Conservation (phyloP, 2,113 vertebrate species). For the Eudyptes chrysolophus region DNA sequence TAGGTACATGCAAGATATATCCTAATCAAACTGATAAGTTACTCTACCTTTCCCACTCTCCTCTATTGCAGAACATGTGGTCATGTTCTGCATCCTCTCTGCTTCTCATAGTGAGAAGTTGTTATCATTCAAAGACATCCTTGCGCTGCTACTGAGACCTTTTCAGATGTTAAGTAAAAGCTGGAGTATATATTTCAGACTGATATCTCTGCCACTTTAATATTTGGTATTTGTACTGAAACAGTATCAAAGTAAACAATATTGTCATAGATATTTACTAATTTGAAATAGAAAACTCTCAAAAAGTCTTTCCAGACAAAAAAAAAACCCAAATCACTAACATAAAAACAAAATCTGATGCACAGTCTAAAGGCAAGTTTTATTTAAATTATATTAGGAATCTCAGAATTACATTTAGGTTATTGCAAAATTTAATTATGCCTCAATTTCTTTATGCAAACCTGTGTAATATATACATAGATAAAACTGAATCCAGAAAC, state of each 20-base stretch:
- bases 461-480: background rate
- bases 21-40: background rate
- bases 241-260: background rate
- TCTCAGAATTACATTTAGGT: background rate
- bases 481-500: background rate
- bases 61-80: fast-evolving
- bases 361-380: background rate
- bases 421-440: background rate
- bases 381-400: background rate
- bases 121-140: background rate
- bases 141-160: background rate
- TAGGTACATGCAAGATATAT: background rate
- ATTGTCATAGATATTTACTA: background rate
- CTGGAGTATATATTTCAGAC: background rate
- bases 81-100: background rate
- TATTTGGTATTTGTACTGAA: background rate
- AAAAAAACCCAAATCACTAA: background rate
- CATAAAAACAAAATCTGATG: background rate
- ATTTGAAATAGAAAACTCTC: background rate
- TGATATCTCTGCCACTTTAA: background rate
- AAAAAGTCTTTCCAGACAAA: background rate
- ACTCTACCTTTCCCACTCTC: background rate
- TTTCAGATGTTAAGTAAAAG: background rate
- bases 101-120: background rate
- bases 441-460: background rate